Conservation (phyloP, 2,797 vertebrate species). For the Oreortyx pictus region DNA sequence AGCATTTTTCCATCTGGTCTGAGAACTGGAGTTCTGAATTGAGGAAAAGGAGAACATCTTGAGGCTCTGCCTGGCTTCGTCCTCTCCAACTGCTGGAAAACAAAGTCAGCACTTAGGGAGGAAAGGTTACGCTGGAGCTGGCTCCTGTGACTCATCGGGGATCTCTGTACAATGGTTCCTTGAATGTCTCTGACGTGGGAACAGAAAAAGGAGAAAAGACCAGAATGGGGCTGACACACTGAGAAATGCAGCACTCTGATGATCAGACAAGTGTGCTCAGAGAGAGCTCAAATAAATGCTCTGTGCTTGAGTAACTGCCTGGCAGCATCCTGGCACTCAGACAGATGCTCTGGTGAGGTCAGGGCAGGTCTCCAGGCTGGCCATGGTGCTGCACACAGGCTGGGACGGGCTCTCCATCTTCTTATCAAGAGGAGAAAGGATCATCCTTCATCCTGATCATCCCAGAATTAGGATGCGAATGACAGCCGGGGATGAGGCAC, state of each 20-base stretch:
- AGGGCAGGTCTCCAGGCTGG: not conserved
- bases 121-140: constrained; percentile 8
- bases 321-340: not conserved
- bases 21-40: constrained; percentile 42
- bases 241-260: constrained; percentile 8
- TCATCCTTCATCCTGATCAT: not conserved
- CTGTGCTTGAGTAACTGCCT: constrained; percentile 66
- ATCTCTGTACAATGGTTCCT: constrained; percentile 1
- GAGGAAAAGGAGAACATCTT: constrained; percentile 31
- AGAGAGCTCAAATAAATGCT: constrained; percentile 59
- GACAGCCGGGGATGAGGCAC: rapidly evolving
- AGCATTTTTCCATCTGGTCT: constrained; percentile 71
- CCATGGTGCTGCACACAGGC: not conserved
- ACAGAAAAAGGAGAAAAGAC: constrained; percentile 1
- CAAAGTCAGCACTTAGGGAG: not conserved
- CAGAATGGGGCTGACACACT: not conserved
- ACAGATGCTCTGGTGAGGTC: constrained; percentile 63
- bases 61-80: not conserved
- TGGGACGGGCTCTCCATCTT: not conserved
- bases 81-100: constrained; percentile 42
- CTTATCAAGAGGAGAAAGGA: not conserved
- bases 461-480: not conserved
- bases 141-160: constrained; percentile 42
- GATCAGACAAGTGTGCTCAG: constrained; percentile 47
- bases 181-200: constrained; percentile 27